Evolutionary conservation across 2,888 invertebrate genomes (phyloP), one percentile per base, ranked within the genome.

Genomic region (Nudaria mundana): DNA sequence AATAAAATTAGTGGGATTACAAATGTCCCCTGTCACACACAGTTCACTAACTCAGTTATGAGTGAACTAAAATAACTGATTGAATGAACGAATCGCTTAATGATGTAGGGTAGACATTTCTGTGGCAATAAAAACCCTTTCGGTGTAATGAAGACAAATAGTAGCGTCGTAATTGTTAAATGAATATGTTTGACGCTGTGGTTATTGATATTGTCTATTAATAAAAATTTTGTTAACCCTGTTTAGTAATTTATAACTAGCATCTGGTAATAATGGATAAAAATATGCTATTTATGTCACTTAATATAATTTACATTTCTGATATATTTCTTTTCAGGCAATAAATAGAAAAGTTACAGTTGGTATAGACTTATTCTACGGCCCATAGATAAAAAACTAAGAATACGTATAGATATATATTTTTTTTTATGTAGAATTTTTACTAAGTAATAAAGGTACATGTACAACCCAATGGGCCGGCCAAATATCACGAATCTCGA

Each of bases 41-140:
- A 31, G 30, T 6, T 48, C 46, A 20, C 10, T 36, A 26, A 26
- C 15, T 23, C 5, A 14, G 14, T 34, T 37, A 35, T 43, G 37
- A 51, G 51, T 43, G 37, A 51, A 53, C 47, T 15, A 56, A 58
- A 56, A 60, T 58, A 58, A 51, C 51, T 51, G 40, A 39, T 15
- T 32, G 20, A 32, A 37, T 29, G 15, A 42, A 30, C 29, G 20
- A 12, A 33, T 22, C 33, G 34, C 18, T 42, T 51, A 48, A 56
- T 56, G 42, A 52, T 18, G 30, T 40, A 33, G 13, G 44, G 41
- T 40, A 32, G 40, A 32, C 54, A 58, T 56, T 54, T 56, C 46
- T 15, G 44, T 40, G 29, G 24, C 12, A 32, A 48, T 56, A 56
- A 50, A 56, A 54, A 40, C 37, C 36, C 32, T 44, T 51, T 46